Base-by-base conservation (phyloP, 1,140 invertebrate genomes). In the Melitaea cinxia region DNA sequence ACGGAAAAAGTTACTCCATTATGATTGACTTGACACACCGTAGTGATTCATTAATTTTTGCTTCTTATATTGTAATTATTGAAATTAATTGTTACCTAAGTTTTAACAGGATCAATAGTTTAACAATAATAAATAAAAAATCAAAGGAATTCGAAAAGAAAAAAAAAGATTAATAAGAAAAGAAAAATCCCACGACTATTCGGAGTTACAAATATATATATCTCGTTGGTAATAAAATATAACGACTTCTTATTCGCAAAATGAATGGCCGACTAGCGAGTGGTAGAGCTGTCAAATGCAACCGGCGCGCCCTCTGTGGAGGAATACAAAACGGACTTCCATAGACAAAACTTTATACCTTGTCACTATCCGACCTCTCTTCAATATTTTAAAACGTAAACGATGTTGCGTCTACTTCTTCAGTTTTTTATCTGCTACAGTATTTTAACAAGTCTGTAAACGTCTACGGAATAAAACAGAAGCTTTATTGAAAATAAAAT, bases 171-270 rank as follows among this genome's bases (percentile, higher is more conserved):
- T 49, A 37, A 52, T 56, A 57, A 54, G 68, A 77, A 76, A 82
- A 82, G 70, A 77, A 76, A 82, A 82, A 68, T 78, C 72, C 68
- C 71, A 70, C 71, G 80, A 81, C 80, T 85, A 82, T 82, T 85
- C 73, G 79, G 72, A 78, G 73, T 71, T 72, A 85, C 81, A 83
- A 80, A 82, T 79, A 87, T 83, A 86, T 85, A 86, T 82, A 83
- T 84, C 82, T 86, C 75, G 72, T 82, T 78, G 78, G 84, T 77
- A 82, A 86, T 88, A 83, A 88, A 87, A 83, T 87, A 84, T 82
- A 77, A 57, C 63, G 75, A 77, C 78, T 84, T 87, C 84, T 83
- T 87, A 84, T 74, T 75, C 73, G 73, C 77, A 52, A 61, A 65
- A 65, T 52, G 65, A 72, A 45, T 19, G 61, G 45, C 64, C 62